phyloP scores from a whole-genome alignment of 2,113 vertebrate genomes.

The Heliornis fulica region DNA sequence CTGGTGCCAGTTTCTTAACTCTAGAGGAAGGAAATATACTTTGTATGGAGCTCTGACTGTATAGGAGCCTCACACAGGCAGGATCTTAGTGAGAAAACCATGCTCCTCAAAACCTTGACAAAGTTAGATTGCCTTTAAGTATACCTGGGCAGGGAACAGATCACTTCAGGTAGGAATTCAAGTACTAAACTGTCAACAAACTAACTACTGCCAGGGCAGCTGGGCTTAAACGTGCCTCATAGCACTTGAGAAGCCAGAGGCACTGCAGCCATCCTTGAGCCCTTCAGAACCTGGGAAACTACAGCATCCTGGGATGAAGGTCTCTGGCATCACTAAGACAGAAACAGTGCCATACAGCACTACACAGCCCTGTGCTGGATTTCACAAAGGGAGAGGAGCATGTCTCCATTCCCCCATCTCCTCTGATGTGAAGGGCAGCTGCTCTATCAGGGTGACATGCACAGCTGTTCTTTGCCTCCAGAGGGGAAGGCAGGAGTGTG shows the following conservation, averaged over 20 bases:
- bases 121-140: not conserved
- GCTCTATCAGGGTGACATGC: not conserved
- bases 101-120: not conserved
- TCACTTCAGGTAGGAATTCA: not conserved
- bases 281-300: not conserved
- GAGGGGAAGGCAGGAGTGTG: accelerated
- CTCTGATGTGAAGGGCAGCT: not conserved
- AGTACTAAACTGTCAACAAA: not conserved
- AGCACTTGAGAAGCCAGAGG: not conserved
- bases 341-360: not conserved
- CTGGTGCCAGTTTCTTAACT: not conserved
- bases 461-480: not conserved
- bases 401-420: not conserved
- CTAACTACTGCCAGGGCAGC: not conserved
- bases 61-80: not conserved
- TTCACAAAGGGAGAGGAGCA: not conserved
- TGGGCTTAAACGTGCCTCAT: not conserved
- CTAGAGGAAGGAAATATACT: not conserved
- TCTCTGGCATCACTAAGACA: not conserved
- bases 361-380: not conserved
- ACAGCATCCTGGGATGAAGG: not conserved
- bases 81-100: not conserved
- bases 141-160: not conserved
- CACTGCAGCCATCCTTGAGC: not conserved
- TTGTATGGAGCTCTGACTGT: not conserved